These are phyloP conservation scores for Hemithea aestivaria DNA, from an alignment of 2,888 invertebrate species.

Conservation along the genomic window DNA sequence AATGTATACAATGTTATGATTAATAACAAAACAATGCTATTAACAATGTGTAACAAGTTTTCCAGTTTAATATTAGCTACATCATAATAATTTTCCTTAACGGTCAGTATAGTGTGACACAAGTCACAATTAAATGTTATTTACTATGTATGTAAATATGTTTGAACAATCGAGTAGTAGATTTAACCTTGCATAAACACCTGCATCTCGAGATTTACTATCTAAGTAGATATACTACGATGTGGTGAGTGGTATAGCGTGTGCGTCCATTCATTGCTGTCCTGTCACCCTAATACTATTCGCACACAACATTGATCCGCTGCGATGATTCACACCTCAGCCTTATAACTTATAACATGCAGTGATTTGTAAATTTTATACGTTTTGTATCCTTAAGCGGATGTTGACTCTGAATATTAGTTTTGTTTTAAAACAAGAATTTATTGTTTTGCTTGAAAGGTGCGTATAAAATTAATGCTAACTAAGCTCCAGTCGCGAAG, in stretches of 20 bases:
- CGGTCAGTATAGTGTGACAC: constrained; percentile 15
- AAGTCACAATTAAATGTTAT: constrained; percentile 28
- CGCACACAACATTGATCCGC: constrained; percentile 34
- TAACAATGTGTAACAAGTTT: constrained; percentile 11
- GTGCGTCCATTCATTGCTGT: constrained; percentile 36
- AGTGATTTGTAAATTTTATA: constrained; percentile 29
- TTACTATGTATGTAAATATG: constrained; percentile 51
- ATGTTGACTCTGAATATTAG: constrained; percentile 14
- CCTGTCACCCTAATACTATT: constrained; percentile 48
- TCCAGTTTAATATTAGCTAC: constrained; percentile 24
- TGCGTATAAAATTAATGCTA: constrained; percentile 5
- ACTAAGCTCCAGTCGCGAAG: too few relatives aligned
- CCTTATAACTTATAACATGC: constrained; percentile 30
- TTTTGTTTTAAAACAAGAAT: too few relatives aligned
- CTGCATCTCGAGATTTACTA: constrained; percentile 36
- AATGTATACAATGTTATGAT: too few relatives aligned
- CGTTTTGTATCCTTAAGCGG: constrained; percentile 30
- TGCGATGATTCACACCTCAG: constrained; percentile 43
- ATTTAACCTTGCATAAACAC: constrained; percentile 63
- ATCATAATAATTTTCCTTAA: constrained; percentile 26
- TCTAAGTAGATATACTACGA: constrained; percentile 25
- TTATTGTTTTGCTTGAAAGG: neutral
- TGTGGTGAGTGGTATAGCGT: constrained; percentile 23
- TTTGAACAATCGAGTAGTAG: constrained; percentile 45
- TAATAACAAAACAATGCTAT: constrained; percentile 1